Evolutionary conservation across 2,888 invertebrate genomes (phyloP), one percentile per base, ranked within the genome.

Genomic region (Drosophila subsilvestris): DNA sequence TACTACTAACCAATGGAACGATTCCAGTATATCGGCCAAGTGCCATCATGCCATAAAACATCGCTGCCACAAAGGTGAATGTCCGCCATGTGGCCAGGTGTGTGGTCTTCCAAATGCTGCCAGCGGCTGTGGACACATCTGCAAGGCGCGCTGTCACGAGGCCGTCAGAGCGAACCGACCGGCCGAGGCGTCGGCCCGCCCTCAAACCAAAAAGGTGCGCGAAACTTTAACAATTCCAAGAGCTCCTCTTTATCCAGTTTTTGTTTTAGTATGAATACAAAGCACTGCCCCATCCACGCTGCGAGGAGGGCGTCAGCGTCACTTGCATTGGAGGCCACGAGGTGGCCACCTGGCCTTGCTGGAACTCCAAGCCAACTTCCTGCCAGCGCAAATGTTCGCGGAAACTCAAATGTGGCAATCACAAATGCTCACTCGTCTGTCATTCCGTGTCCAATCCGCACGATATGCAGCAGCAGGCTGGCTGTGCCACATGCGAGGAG

Each of bases 1-100:
- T 32, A 14, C 32, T 4, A 32, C 4, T 14, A 48, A 14, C 17
- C 4, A 10, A 20, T 2, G n/a, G 37, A n/a, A n/a, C 18, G 14
- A 17, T 22, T 17, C 0, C 22, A 91, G 95, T 82, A 93, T 95
- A 51, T 95, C 96, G 42, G 95, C 97, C 4, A 95, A 96, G 89
- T 98, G 98, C 92, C 97, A 98, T 80, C 98, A 98, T 90, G 94
- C 96, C 66, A 95, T 95, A 77, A 93, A 93, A 17, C 97, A 97
- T 91, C 93, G 93, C 54, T 98, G 98, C 88, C 98, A 98, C 90
- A 96, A 96, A 83, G 96, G 96, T 0, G 94, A 95, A 37, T 98
- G 98, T 89, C 96, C 98, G 0, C 95, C 96, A 0, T 98, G 98
- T 89, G 93, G 93, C 70, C 95, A 97, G 83, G 93, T 94, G 44